Percentiles rank a stretch among this genome's conserved stretches.
Conservation (phyloP, 2,888 invertebrate species). For the Dicyrtoma fusca region DNA sequence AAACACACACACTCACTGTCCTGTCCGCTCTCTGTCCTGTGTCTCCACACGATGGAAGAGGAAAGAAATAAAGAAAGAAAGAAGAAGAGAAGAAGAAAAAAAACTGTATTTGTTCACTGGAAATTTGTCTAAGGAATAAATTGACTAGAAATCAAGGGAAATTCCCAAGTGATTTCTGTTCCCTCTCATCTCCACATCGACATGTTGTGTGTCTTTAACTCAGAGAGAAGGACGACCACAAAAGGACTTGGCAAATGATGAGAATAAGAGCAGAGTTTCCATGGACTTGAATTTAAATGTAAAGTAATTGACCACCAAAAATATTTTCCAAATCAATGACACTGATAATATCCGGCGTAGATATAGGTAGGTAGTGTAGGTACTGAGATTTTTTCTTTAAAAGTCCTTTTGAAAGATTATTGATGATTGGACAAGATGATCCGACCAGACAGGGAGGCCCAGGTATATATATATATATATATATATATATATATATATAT, state of each 20-base stretch:
- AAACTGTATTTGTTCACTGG: no score
- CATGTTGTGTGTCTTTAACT: no score
- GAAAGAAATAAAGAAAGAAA: no score
- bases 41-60: background rate
- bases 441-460: no score
- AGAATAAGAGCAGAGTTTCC: background rate
- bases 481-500: no score
- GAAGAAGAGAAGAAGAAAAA: no score
- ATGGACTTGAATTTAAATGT: constrained; percentile 2
- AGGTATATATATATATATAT: no score
- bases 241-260: background rate
- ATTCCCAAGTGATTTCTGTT: constrained; percentile 25
- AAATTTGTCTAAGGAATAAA: background rate
- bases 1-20: background rate
- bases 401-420: no score
- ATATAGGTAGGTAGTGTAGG: no score
- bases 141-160: constrained; percentile 21
- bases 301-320: constrained; percentile 19
- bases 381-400: no score
- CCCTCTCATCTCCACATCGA: background rate
- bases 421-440: no score
- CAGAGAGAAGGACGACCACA: background rate
- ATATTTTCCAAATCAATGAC: constrained; percentile 23
- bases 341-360: constrained; percentile 7
- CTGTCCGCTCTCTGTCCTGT: background rate